A percentile compares a stretch with the other conserved stretches of the same genome.
phyloP scores from a whole-genome alignment of 2,113 vertebrate species.

The Melierax canorus region DNA sequence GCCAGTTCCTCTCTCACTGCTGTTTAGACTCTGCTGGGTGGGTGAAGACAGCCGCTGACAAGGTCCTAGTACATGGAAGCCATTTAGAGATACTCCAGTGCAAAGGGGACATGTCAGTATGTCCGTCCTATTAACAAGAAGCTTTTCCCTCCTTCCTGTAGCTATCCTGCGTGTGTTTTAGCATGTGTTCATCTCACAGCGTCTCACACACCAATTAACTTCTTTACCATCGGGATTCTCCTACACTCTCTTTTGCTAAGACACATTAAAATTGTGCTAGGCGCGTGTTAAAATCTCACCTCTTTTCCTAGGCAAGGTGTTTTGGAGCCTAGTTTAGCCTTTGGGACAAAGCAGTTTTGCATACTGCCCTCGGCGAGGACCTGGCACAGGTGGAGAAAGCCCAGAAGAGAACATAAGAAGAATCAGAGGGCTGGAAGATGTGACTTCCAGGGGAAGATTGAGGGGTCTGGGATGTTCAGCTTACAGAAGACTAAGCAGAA shows the following conservation, averaged over 20 bases:
- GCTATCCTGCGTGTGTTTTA: neutral
- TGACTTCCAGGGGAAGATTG: neutral
- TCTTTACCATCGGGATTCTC: neutral
- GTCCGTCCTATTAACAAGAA: neutral
- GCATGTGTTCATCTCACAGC: neutral
- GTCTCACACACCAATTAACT: neutral
- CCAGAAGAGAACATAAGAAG: neutral
- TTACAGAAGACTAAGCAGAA: neutral
- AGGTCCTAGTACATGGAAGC: neutral
- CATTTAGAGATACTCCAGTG: neutral
- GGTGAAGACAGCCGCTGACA: neutral
- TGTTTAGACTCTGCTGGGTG: neutral
- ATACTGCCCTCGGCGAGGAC: accelerated
- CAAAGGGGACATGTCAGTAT: neutral
- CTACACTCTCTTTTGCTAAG: neutral
- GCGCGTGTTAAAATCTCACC: neutral
- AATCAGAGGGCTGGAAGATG: neutral
- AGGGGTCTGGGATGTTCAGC: neutral
- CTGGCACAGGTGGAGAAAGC: neutral
- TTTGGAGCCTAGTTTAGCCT: neutral
- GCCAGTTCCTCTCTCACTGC: neutral
- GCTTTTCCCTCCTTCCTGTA: neutral
- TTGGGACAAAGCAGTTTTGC: neutral
- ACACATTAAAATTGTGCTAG: neutral
- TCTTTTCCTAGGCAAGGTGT: neutral